Evolutionary conservation across 2,888 invertebrate genomes (phyloP).

Genomic region (Eueremaeus valkanovi): DNA sequence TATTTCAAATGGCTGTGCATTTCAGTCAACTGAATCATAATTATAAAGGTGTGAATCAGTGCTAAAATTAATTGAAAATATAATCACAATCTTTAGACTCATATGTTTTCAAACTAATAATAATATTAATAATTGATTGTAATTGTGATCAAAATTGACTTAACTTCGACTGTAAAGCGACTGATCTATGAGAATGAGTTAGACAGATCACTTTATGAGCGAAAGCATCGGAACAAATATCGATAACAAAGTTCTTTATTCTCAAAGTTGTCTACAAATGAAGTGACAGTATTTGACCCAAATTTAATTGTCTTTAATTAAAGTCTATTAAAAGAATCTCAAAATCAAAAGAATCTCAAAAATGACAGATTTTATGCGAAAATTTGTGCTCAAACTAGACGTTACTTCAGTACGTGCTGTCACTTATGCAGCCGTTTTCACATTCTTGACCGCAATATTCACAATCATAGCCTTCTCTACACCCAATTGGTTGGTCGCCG

Average conservation of each 20-base stretch:
- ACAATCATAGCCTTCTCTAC: conserved; percentile 50
- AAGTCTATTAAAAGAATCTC: neutral
- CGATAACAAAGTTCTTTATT: neutral
- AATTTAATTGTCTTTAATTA: neutral
- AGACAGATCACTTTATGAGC: too few relatives aligned
- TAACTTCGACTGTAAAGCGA: too few relatives aligned
- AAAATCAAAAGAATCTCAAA: neutral
- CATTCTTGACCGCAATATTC: conserved; percentile 45
- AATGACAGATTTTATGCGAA: conserved; percentile 25
- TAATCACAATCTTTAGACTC: too few relatives aligned
- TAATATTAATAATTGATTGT: too few relatives aligned
- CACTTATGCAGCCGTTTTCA: conserved; percentile 42
- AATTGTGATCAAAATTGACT: too few relatives aligned
- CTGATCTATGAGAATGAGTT: too few relatives aligned
- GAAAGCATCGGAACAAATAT: neutral
- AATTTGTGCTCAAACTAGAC: conserved; percentile 36
- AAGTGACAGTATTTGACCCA: neutral
- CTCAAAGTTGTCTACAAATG: neutral
- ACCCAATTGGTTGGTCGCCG: conserved; percentile 51
- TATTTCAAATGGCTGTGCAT: conserved; percentile 30
- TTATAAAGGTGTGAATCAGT: conserved; percentile 14
- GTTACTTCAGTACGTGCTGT: conserved; percentile 37
- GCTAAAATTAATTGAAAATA: too few relatives aligned
- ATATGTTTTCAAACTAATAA: too few relatives aligned
- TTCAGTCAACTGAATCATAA: neutral